Percentiles rank a stretch among this genome's conserved stretches.
phyloP scores from a whole-genome alignment of 2,797 vertebrate genomes.

The Ambastaia sidthimunki region DNA sequence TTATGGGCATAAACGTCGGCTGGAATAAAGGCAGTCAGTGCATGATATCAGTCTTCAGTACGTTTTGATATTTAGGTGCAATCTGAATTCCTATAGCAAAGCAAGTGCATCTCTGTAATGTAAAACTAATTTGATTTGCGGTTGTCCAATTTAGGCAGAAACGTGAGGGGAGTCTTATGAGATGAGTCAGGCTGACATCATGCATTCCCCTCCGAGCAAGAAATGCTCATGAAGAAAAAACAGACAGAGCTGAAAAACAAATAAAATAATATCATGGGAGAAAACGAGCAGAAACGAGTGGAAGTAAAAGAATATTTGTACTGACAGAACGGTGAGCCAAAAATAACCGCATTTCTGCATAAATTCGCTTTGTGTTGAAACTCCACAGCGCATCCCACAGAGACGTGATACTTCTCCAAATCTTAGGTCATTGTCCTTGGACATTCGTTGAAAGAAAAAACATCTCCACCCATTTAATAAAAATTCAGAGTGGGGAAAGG shows the following conservation, averaged over 20 bases:
- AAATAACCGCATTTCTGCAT: background rate
- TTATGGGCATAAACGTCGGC: conserved; percentile 32
- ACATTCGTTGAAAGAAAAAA: conserved; percentile 17
- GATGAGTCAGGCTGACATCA: conserved; percentile 37
- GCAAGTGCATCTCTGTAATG: conserved; percentile 42
- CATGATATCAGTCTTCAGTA: conserved; percentile 27
- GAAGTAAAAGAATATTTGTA: background rate
- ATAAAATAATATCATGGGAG: background rate
- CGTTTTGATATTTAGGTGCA: conserved; percentile 39
- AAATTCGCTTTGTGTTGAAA: background rate
- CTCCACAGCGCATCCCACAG: conserved; percentile 5
- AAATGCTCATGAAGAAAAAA: conserved; percentile 20
- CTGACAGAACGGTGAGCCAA: background rate
- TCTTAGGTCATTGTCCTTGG: conserved; percentile 3
- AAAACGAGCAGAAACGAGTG: conserved; percentile 11
- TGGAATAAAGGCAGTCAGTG: conserved; percentile 26
- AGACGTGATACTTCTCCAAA: conserved; percentile 9
- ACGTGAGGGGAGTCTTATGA: conserved; percentile 42
- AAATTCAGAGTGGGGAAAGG: background rate
- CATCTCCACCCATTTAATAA: conserved; percentile 26
- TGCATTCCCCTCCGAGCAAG: conserved; percentile 15
- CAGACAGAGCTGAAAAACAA: background rate
- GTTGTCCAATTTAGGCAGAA: conserved; percentile 39
- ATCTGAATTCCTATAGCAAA: conserved; percentile 26
- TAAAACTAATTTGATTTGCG: conserved; percentile 43